A percentile compares a stretch with the other conserved stretches of the same genome.
Conservation (phyloP, 2,888 invertebrate genomes). For the Cyrtodaria siliqua region DNA sequence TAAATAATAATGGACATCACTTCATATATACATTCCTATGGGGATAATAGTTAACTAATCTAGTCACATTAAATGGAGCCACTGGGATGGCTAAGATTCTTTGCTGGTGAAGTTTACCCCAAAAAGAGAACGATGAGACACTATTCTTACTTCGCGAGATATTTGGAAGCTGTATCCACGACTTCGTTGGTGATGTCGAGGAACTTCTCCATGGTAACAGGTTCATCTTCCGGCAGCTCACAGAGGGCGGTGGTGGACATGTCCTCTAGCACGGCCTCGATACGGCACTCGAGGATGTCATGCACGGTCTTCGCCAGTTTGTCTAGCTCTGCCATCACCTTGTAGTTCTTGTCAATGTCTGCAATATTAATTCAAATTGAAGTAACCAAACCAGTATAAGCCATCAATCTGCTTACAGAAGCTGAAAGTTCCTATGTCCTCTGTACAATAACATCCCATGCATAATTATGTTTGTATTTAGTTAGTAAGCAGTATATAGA, state of each 20-base stretch:
- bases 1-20: too few relatives aligned
- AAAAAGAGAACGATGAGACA: too few relatives aligned
- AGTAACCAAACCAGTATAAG: constrained; percentile 63
- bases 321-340: constrained; percentile 81
- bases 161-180: constrained; percentile 80
- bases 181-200: constrained; percentile 93
- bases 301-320: constrained; percentile 89
- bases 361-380: constrained; percentile 25
- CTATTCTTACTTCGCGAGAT: constrained; percentile 86
- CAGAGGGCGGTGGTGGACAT: constrained; percentile 95
- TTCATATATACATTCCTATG: too few relatives aligned
- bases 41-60: too few relatives aligned
- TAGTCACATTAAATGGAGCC: too few relatives aligned
- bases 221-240: constrained; percentile 92
- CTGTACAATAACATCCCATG: too few relatives aligned
- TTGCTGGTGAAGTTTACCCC: too few relatives aligned
- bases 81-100: too few relatives aligned
- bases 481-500: too few relatives aligned
- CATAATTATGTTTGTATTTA: too few relatives aligned
- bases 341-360: constrained; percentile 82
- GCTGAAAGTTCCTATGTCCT: not conserved
- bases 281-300: constrained; percentile 96
- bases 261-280: constrained; percentile 93
- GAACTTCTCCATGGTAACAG: constrained; percentile 95
- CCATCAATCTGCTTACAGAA: not conserved